Evolutionary conservation across 2,797 vertebrate species (phyloP), one percentile per base, ranked within the genome.

Genomic region (Chrysocyon brachyurus): DNA sequence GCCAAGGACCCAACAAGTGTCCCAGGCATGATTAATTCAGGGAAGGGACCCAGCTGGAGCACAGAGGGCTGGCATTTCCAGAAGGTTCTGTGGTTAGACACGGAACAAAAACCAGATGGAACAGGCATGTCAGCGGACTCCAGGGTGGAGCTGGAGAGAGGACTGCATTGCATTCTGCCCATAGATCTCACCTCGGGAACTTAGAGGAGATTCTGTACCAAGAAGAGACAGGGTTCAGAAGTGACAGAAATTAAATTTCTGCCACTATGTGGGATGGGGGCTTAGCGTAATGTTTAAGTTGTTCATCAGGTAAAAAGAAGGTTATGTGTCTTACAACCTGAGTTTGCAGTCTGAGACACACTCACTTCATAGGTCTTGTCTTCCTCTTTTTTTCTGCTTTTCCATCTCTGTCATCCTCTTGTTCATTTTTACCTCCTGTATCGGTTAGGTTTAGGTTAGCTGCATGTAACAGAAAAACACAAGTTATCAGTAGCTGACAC

Each of bases 41-140:
- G 19, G 17, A 75, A 49, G 73, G 59, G 5, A 15, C 12, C 11
- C 1, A 14, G 57, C 36, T 57, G 10, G 26, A 52, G 59, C 19
- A 21, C 7, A 12, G 33, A 28, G 9, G 17, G 26, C 36, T 0
- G 9, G 26, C 2, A 3, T 0, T 54, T 12, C 52, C 28, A 15
- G 33, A 36, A 64, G 52, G 22, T 9, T 4, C 11, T 31, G 33
- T 40, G 33, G 28, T 49, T 33, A 46, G 68, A 84, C 5, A 16
- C 0, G 6, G 40, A 2, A 3, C 72, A 26, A 36, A 78, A 15
- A n/a, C 28, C 26, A 73, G 59, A 1, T 0, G 1, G 28, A 19
- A 10, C 10, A 10, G 61, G n/a, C 22, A 0, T 49, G 7, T 79
- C 75, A 26, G 15, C 1, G 1, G 90, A 64, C 14, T 7, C 26